Conservation (phyloP, 2,797 vertebrate genomes). For the Amniataba percoides region DNA sequence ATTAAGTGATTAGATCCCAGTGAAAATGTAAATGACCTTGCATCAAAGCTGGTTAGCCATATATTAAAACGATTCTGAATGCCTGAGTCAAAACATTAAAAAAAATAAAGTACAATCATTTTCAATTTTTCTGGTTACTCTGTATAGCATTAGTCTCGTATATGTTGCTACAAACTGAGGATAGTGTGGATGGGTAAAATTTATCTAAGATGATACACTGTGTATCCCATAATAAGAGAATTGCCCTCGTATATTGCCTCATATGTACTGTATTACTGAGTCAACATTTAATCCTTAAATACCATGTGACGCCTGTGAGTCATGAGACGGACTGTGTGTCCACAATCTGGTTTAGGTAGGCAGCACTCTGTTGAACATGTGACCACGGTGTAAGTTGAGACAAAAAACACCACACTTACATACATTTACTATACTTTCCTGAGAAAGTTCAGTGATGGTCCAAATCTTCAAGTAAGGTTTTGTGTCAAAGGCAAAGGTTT, state of each 20-base stretch:
- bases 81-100: background rate
- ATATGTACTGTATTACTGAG: background rate
- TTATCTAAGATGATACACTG: background rate
- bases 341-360: conserved; percentile 15
- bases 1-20: background rate
- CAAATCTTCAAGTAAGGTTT: background rate
- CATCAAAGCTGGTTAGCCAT: background rate
- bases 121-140: background rate
- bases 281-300: background rate
- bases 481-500: background rate
- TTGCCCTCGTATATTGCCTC: background rate
- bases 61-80: background rate
- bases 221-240: background rate
- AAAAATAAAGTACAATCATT: background rate
- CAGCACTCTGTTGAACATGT: background rate
- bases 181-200: background rate
- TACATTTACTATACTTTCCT: background rate
- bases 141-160: background rate
- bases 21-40: background rate
- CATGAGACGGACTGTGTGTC: conserved; percentile 41
- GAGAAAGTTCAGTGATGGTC: background rate
- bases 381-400: background rate
- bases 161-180: background rate
- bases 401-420: background rate
- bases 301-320: conserved; percentile 45